Evolutionary conservation across 2,888 invertebrate genomes (phyloP), one percentile per base, ranked within the genome.

Genomic region (Eumacrocentrus americanus): DNA sequence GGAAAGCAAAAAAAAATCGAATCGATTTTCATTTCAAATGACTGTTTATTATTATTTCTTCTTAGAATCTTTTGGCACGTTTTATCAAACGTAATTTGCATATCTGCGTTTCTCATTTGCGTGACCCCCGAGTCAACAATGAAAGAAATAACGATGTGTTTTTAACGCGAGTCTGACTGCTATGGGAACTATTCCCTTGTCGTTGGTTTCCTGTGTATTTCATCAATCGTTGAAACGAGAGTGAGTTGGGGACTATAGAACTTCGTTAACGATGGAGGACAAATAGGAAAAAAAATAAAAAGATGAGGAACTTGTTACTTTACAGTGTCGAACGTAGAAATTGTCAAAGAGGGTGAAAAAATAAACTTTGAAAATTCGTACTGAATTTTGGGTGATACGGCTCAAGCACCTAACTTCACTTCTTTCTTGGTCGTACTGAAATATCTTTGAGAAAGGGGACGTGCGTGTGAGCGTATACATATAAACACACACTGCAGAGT

Each of bases 401-500:
- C 42, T 11, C 42, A 42, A 14, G 18, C 42, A 40, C 12, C 6
- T 18, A 42, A 42, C 18, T 42, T 42, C 20, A 42, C 20, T 42
- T 18, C 20, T 42, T 18, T 9, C 18, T 20, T 4, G 11, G 18
- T 40, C 16, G 20, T 42, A 18, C 18, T 7, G 20, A 42, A 42
- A 42, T 42, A n/a, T n/a, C 20, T 42, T 42, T 42, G 42, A 42
- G 18, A 20, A 42, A 20, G 20, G 42, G n/a, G n/a, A 42, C 42
- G 20, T 42, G 42, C 42, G 42, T 42, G 42, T 16, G 42, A 18
- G n/a, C 20, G 20, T 42, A n/a, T 42, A 1, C 20, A 42, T 48
- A n/a, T 12, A 48, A 9, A 16, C 16, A 23, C n/a, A 48, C 12
- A n/a, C n/a, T n/a, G n/a, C n/a, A n/a, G n/a, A n/a, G n/a, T 18